These are phyloP conservation scores for Mimas tiliae DNA, from an alignment of 2,888 invertebrate genomes.

Conservation along the genomic window DNA sequence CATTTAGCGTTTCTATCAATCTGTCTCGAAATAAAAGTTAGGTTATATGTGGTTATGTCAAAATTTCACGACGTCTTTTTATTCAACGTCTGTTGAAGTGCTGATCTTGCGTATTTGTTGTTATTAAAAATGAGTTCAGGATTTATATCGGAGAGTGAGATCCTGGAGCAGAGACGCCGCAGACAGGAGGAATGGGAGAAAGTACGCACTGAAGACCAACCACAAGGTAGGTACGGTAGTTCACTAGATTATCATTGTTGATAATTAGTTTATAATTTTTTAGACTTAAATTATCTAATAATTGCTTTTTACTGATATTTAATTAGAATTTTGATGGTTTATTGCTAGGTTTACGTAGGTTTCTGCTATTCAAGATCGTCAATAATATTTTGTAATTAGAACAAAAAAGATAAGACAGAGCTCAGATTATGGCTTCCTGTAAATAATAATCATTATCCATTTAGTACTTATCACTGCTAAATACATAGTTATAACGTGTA, in stretches of 20 bases:
- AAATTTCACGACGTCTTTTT: neutral
- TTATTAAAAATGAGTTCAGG: slow-evolving; percentile 91
- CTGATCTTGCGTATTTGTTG: slow-evolving; percentile 8
- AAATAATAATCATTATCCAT: neutral
- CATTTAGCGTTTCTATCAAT: too few relatives aligned
- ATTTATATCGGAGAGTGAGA: slow-evolving; percentile 95
- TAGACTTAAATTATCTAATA: neutral
- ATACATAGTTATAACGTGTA: too few relatives aligned
- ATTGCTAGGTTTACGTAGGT: neutral
- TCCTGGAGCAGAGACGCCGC: slow-evolving; percentile 90
- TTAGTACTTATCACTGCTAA: too few relatives aligned
- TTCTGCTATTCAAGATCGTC: neutral
- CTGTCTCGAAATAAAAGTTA: neutral
- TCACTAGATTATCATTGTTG: neutral
- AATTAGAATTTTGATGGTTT: neutral
- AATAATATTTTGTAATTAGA: neutral
- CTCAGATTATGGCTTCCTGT: slow-evolving; percentile 30
- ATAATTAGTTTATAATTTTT: slow-evolving; percentile 34
- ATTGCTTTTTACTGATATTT: neutral
- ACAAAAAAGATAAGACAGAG: too few relatives aligned
- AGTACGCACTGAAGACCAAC: slow-evolving; percentile 95
- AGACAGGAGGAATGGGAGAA: slow-evolving; percentile 99
- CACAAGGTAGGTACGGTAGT: slow-evolving; percentile 87
- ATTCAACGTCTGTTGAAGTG: neutral
- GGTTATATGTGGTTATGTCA: slow-evolving; percentile 12